These are phyloP conservation scores for Amiota mariae DNA, from an alignment of 2,888 invertebrate species.

Conservation along the genomic window DNA sequence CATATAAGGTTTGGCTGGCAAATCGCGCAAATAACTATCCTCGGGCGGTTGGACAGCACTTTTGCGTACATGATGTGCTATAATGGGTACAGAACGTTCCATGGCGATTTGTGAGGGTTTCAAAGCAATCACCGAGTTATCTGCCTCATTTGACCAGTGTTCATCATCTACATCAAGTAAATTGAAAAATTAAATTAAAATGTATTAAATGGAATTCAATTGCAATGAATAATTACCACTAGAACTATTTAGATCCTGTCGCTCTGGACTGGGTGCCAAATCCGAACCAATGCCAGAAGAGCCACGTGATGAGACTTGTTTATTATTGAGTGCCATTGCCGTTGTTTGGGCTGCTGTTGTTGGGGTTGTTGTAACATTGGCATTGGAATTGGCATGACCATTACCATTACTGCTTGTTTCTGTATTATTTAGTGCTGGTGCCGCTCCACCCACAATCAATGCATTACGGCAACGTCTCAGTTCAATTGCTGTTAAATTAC, in stretches of 20 bases:
- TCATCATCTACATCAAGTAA: constrained; percentile 66
- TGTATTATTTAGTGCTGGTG: constrained; percentile 44
- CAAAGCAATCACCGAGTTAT: constrained; percentile 71
- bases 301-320: constrained; percentile 82
- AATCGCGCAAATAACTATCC: constrained; percentile 70
- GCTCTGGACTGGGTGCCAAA: constrained; percentile 87
- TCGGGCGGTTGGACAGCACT: constrained; percentile 70
- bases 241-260: constrained; percentile 74
- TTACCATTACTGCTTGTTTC: not conserved
- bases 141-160: constrained; percentile 73
- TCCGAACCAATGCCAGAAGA: constrained; percentile 93
- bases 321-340: constrained; percentile 71
- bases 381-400: not conserved
- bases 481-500: constrained; percentile 84
- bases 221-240: constrained; percentile 69
- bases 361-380: constrained; percentile 69
- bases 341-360: constrained; percentile 44
- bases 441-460: constrained; percentile 70
- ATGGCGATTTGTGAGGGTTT: constrained; percentile 71
- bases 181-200: not conserved
- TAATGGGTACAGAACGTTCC: constrained; percentile 50
- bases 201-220: not conserved
- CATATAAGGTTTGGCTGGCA: constrained; percentile 71
- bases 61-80: constrained; percentile 65
- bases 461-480: constrained; percentile 74